These are phyloP conservation scores for Calosoma granatense DNA, from an alignment of 1,140 invertebrate species.

Conservation along the genomic window DNA sequence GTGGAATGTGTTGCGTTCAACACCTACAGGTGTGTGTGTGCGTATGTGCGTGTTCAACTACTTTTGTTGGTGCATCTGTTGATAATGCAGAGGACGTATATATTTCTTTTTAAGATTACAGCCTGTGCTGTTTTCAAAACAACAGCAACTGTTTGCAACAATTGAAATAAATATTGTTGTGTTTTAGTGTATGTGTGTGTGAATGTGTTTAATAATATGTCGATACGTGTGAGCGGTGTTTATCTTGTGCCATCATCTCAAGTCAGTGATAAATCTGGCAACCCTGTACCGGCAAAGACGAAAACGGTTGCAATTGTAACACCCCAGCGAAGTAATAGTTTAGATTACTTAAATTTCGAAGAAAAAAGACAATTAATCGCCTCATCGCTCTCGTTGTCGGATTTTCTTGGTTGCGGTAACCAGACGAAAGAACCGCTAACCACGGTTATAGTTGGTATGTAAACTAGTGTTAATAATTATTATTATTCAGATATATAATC, in stretches of 20 bases:
- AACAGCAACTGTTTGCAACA: no score
- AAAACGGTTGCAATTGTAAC: slow-evolving; percentile 53
- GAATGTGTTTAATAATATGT: slow-evolving; percentile 25
- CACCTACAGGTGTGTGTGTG: no score
- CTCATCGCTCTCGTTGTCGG: slow-evolving; percentile 72
- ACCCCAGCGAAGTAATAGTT: slow-evolving; percentile 67
- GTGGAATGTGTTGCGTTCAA: no score
- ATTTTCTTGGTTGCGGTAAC: slow-evolving; percentile 67
- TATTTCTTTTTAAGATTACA: no score
- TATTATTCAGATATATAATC: no score
- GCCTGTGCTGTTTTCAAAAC: no score
- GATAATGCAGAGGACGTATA: no score
- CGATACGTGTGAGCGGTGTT: slow-evolving; percentile 25
- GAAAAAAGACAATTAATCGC: slow-evolving; percentile 82
- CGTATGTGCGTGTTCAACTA: no score
- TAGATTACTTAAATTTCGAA: slow-evolving; percentile 84
- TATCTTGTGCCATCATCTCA: slow-evolving; percentile 23
- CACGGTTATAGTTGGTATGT: slow-evolving; percentile 39
- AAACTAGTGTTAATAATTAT: no score
- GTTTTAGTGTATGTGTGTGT: no score
- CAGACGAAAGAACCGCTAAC: slow-evolving; percentile 34
- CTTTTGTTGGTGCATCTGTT: no score
- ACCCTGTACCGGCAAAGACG: slow-evolving; percentile 31
- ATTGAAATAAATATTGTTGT: no score
- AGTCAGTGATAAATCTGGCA: slow-evolving; percentile 17